A percentile compares a stretch with the other conserved stretches of the same genome.
Evolutionary conservation across 2,113 vertebrate species (phyloP).

Genomic region (Triplophysa siluroides): DNA sequence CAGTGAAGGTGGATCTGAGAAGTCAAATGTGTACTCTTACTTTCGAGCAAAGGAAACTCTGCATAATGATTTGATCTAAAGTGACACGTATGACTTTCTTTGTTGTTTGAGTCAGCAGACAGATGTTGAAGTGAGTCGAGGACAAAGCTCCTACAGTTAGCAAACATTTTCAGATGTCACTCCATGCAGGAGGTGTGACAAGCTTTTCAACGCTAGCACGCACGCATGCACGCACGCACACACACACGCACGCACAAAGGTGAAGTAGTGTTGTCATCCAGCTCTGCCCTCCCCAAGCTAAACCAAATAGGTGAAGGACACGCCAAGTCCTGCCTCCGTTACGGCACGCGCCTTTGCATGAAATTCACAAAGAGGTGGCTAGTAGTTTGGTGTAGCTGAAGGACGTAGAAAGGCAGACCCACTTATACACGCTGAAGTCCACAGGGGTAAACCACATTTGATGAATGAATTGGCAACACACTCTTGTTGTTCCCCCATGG

Average conservation of each 20-base stretch:
- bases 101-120: conserved; percentile 48
- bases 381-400: conserved; percentile 49
- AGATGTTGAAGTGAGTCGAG: conserved; percentile 50
- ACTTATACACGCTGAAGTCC: conserved; percentile 39
- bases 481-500: conserved; percentile 66
- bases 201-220: not conserved
- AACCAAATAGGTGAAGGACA: conserved; percentile 25
- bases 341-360: conserved; percentile 30
- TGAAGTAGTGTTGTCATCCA: conserved; percentile 15
- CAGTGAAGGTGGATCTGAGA: not conserved
- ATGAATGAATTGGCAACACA: conserved; percentile 71
- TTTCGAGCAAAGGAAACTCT: conserved; percentile 16
- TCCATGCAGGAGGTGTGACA: conserved; percentile 37
- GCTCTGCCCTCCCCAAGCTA: conserved; percentile 22
- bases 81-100: conserved; percentile 47
- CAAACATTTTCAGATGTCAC: conserved; percentile 48
- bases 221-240: not conserved
- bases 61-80: conserved; percentile 38
- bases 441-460: conserved; percentile 62
- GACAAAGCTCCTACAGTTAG: conserved; percentile 52
- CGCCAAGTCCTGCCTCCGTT: not conserved
- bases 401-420: conserved; percentile 42
- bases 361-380: conserved; percentile 37
- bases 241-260: conserved; percentile 7
- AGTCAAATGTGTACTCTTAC: not conserved